Evolutionary conservation across 2,888 invertebrate genomes (phyloP).

Genomic region (Apamea epomidion): DNA sequence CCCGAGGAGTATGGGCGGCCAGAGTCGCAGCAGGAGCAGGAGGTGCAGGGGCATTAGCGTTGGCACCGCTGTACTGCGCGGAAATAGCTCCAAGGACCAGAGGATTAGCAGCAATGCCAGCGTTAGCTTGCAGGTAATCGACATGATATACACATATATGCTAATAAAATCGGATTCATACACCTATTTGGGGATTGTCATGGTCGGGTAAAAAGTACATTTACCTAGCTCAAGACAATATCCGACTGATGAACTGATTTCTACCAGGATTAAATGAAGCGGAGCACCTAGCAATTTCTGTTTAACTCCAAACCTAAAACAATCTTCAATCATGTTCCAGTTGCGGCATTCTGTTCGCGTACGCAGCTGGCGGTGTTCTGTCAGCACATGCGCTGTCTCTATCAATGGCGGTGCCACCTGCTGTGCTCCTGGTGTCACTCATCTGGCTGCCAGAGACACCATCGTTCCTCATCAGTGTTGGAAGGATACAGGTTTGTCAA

Average conservation of each 20-base stretch:
- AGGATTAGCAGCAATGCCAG: conserved; percentile 85
- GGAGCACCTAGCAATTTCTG: neutral
- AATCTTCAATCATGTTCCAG: conserved; percentile 72
- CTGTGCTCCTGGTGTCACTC: conserved; percentile 80
- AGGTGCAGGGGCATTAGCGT: conserved; percentile 83
- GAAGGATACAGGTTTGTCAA: conserved; percentile 80
- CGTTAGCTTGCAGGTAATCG: conserved; percentile 83
- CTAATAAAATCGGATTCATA: neutral
- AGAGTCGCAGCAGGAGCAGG: conserved; percentile 86
- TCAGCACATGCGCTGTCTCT: conserved; percentile 85
- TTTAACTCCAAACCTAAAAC: neutral
- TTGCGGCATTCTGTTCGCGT: conserved; percentile 86
- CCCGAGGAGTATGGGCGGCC: conserved; percentile 86
- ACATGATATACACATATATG: neutral
- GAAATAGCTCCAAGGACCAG: conserved; percentile 86
- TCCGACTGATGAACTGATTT: neutral
- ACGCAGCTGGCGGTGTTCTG: conserved; percentile 83
- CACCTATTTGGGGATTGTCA: neutral
- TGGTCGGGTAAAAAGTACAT: neutral
- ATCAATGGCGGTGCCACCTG: conserved; percentile 83
- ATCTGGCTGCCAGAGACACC: conserved; percentile 88
- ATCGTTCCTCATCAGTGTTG: conserved; percentile 84
- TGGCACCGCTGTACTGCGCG: conserved; percentile 86
- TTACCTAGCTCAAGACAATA: neutral
- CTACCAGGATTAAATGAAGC: conserved; percentile 9